A percentile compares a stretch with the other conserved stretches of the same genome.
Conservation (phyloP, 2,113 vertebrate species). For the Rhipidura dahli region DNA sequence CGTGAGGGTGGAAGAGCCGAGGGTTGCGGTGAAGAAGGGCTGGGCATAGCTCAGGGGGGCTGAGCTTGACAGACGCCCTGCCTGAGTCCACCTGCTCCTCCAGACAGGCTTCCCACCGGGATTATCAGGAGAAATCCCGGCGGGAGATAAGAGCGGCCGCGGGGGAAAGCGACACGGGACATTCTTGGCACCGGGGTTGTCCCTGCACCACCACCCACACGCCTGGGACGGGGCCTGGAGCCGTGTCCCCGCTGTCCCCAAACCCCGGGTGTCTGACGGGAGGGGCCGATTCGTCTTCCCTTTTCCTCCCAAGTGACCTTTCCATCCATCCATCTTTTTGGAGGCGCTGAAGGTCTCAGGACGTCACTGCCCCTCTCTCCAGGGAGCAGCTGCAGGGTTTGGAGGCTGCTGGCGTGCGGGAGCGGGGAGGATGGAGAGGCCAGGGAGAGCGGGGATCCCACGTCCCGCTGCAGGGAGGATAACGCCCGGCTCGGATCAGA, state of each 20-base stretch:
- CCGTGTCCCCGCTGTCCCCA: neutral
- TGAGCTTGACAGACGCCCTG: neutral
- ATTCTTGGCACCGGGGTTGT: neutral
- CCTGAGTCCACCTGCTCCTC: neutral
- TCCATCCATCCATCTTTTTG: neutral
- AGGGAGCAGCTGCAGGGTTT: neutral
- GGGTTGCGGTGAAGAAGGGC: rapidly evolving
- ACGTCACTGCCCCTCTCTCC: rapidly evolving
- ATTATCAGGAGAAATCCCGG: neutral
- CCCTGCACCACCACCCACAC: neutral
- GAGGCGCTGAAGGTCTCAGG: neutral
- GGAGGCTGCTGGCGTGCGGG: rapidly evolving
- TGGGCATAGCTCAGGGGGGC: rapidly evolving
- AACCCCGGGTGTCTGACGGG: rapidly evolving
- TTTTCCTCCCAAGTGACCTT: neutral
- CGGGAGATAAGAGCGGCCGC: neutral
- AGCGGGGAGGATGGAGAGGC: neutral
- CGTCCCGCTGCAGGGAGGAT: neutral
- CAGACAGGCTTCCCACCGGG: neutral
- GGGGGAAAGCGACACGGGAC: neutral
- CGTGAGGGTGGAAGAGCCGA: rapidly evolving
- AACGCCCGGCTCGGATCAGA: rapidly evolving
- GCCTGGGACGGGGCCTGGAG: neutral
- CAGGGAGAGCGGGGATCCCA: neutral
- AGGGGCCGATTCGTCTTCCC: neutral